phyloP scores from a whole-genome alignment of 2,888 invertebrate genomes.

The Ormyrus pomaceus region DNA sequence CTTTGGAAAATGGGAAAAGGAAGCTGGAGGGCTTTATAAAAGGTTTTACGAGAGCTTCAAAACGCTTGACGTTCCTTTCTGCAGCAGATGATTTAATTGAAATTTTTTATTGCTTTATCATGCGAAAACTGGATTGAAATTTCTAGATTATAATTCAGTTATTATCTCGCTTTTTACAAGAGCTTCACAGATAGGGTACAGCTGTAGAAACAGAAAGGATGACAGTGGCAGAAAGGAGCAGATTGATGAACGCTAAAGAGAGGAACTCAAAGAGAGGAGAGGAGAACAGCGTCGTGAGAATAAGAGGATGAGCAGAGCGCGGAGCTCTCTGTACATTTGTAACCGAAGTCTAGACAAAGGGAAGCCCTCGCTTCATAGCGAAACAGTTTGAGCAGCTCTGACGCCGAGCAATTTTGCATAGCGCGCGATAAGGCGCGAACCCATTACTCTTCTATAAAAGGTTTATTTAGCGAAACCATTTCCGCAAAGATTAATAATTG shows the following conservation, averaged over 20 bases:
- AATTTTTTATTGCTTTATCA: too few species aligned
- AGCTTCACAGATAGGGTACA: not conserved
- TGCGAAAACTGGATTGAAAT: not conserved
- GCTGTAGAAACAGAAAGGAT: conserved; percentile 21
- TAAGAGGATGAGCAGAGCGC: conserved; percentile 29
- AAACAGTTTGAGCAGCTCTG: conserved; percentile 4
- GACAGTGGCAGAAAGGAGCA: conserved; percentile 39
- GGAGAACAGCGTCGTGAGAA: conserved; percentile 52
- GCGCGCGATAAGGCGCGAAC: conserved; percentile 28
- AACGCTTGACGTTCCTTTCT: not conserved
- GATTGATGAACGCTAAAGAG: conserved; percentile 36
- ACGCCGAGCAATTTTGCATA: conserved; percentile 33
- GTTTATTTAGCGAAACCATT: conserved; percentile 43
- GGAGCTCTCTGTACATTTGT: conserved; percentile 64
- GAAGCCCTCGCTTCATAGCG: conserved; percentile 28
- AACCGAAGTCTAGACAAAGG: conserved; percentile 69
- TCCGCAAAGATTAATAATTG: conserved; percentile 21
- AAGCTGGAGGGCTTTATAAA: conserved; percentile 26
- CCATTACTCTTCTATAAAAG: conserved; percentile 45
- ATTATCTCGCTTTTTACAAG: not conserved
- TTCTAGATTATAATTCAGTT: not conserved
- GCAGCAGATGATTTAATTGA: not conserved
- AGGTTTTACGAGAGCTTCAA: not conserved
- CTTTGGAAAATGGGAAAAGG: conserved; percentile 35
- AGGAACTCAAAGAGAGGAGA: not conserved